phyloP scores from a whole-genome alignment of 2,113 vertebrate species.

The Camarhynchus parvulus region DNA sequence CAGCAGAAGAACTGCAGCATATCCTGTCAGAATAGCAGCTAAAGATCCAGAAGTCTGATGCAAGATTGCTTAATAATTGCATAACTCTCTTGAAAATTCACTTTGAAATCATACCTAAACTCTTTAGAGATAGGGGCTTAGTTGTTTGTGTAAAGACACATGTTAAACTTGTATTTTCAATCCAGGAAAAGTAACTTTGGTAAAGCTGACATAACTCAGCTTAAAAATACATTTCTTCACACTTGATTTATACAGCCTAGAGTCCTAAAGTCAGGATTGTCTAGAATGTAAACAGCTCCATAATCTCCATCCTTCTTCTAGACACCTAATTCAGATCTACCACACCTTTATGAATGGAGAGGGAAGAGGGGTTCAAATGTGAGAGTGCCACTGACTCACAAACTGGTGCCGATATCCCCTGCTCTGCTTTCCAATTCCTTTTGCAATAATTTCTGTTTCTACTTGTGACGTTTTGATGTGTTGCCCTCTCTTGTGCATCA shows the following conservation, averaged over 20 bases:
- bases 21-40: not conserved
- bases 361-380: not conserved
- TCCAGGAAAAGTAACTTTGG: not conserved
- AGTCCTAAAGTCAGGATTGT: not conserved
- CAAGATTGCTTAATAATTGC: not conserved
- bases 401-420: not conserved
- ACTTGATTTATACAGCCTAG: not conserved
- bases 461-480: not conserved
- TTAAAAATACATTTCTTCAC: not conserved
- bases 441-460: not conserved
- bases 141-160: not conserved
- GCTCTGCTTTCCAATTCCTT: not conserved
- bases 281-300: not conserved
- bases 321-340: not conserved
- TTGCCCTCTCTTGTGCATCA: not conserved
- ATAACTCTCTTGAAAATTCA: not conserved
- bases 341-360: not conserved
- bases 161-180: not conserved
- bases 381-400: not conserved
- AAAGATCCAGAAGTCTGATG: not conserved
- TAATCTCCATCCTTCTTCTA: not conserved
- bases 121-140: not conserved
- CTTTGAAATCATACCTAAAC: not conserved
- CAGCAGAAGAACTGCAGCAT: not conserved
- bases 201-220: not conserved